A percentile compares a stretch with the other conserved stretches of the same genome.
These are phyloP conservation scores for Torymus auratus DNA, from an alignment of 2,888 invertebrate species.

Conservation along the genomic window DNA sequence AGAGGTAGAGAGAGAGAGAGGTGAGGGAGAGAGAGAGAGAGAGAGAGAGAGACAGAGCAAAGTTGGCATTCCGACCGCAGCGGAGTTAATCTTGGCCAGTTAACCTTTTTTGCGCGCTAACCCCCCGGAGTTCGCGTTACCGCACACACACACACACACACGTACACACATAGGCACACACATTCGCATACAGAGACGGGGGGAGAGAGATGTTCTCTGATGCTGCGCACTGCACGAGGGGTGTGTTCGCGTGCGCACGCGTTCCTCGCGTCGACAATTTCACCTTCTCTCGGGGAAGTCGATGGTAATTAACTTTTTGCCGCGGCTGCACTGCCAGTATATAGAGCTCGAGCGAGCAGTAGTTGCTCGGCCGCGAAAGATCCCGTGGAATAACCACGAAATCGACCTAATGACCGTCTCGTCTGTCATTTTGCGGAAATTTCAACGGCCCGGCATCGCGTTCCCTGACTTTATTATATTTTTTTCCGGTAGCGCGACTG, in stretches of 20 bases:
- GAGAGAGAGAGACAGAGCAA: constrained; percentile 53
- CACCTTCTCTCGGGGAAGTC: constrained; percentile 54
- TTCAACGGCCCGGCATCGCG: constrained; percentile 1
- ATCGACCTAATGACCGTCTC: constrained; percentile 70
- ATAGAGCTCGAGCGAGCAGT: constrained; percentile 15
- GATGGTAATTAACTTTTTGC: constrained; percentile 73
- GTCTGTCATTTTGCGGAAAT: constrained; percentile 69
- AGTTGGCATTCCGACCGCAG: constrained; percentile 64
- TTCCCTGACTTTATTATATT: constrained; percentile 33
- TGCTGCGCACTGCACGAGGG: neutral
- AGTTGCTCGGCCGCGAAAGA: constrained; percentile 46
- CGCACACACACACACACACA: neutral
- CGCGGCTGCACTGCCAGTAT: constrained; percentile 56
- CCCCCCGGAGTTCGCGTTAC: constrained; percentile 38
- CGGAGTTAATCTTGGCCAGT: constrained; percentile 59
- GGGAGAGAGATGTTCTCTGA: constrained; percentile 29
- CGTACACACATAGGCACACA: constrained; percentile 22
- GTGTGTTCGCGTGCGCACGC: no score
- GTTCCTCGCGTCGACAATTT: constrained; percentile 57
- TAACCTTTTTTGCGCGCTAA: constrained; percentile 61
- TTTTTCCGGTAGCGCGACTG: neutral
- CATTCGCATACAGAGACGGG: neutral
- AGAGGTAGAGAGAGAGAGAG: constrained; percentile 22
- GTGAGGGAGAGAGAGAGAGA: constrained; percentile 25
- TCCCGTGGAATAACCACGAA: constrained; percentile 67